Evolutionary conservation across 2,113 vertebrate species (phyloP).

Genomic region (Corythornis cristatus): DNA sequence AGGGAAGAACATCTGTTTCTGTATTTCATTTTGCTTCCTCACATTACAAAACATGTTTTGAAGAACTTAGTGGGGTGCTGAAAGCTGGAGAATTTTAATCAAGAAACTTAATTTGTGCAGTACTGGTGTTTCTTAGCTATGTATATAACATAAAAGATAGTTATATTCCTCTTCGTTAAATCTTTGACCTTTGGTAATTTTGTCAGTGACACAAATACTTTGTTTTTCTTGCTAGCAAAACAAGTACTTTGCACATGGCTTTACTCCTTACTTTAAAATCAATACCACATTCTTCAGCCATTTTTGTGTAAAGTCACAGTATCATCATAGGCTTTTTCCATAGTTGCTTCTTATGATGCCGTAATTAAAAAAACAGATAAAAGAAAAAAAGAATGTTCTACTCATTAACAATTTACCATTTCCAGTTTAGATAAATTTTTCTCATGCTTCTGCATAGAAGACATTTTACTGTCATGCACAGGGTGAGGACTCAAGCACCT

Average conservation of each 20-base stretch:
- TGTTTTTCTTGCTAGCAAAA: background rate
- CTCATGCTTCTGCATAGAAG: background rate
- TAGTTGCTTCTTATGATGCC: background rate
- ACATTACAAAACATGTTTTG: background rate
- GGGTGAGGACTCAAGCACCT: background rate
- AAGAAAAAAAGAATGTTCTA: background rate
- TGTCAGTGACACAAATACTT: background rate
- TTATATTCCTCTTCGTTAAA: background rate
- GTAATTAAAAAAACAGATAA: background rate
- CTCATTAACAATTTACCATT: background rate
- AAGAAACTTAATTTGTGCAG: background rate
- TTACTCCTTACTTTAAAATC: background rate
- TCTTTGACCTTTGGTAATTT: background rate
- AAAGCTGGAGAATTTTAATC: background rate
- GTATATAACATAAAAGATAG: background rate
- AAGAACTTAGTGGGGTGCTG: background rate
- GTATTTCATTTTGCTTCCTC: background rate
- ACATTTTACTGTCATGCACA: background rate
- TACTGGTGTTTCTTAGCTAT: background rate
- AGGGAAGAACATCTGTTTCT: background rate
- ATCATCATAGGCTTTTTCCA: background rate
- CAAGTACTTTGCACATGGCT: background rate
- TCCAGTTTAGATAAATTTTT: background rate
- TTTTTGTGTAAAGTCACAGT: background rate
- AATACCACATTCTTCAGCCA: background rate